A percentile compares a stretch with the other conserved stretches of the same genome.
These are phyloP conservation scores for Montipora sp. DNA, from an alignment of 64 coral and sea anemone genomes.

Conservation along the genomic window DNA sequence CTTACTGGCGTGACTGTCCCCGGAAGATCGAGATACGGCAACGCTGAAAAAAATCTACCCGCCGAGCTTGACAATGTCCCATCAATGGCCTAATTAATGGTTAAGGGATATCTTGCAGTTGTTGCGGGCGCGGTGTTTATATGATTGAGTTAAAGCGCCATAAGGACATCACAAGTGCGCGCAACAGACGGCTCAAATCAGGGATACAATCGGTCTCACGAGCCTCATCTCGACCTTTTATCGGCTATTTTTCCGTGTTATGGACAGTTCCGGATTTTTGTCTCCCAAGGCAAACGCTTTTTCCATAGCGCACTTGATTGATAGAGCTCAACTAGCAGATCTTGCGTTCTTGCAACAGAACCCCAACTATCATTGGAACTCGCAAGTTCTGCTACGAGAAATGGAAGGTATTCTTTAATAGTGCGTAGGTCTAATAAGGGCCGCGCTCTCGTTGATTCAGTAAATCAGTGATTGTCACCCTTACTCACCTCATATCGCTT, in stretches of 20 bases:
- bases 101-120: slow-evolving; percentile 35
- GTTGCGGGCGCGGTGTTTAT: slow-evolving; percentile 19
- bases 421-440: background rate
- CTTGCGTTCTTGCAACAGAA: slow-evolving; percentile 76
- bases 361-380: slow-evolving; percentile 92
- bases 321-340: slow-evolving; percentile 93
- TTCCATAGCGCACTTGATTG: slow-evolving; percentile 98
- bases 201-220: background rate
- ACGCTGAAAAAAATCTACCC: slow-evolving; percentile 26
- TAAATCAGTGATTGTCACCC: background rate
- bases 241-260: slow-evolving; percentile 54
- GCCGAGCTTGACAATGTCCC: slow-evolving; percentile 24
- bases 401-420: slow-evolving; percentile 84
- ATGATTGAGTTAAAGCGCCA: slow-evolving; percentile 15
- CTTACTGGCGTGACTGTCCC: background rate
- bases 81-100: slow-evolving; percentile 58
- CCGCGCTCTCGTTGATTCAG: background rate
- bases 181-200: slow-evolving; percentile 31
- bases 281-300: slow-evolving; percentile 99
- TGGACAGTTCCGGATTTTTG: slow-evolving; percentile 97
- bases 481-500: background rate
- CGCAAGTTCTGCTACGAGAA: slow-evolving; percentile 83
- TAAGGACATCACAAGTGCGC: slow-evolving; percentile 7
- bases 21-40: background rate
- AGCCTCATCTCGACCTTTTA: slow-evolving; percentile 59